Evolutionary conservation across 2,113 vertebrate genomes (phyloP).

Genomic region (Thomomys bottae): DNA sequence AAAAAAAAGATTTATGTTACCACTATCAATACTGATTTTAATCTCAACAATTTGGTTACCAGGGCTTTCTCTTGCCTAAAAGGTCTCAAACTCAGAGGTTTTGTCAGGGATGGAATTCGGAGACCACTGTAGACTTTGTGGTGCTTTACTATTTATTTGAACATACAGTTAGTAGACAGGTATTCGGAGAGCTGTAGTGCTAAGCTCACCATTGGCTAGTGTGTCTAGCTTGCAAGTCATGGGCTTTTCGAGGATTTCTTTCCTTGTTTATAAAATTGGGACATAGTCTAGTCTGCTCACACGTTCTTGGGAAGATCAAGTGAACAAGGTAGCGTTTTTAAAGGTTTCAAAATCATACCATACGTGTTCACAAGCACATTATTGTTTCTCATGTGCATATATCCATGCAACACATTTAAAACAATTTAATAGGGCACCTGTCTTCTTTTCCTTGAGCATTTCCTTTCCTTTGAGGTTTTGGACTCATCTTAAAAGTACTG

Average conservation of each 20-base stretch:
- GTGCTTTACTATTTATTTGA: background rate
- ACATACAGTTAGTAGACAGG: too few relatives aligned
- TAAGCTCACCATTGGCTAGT: background rate
- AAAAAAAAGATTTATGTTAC: background rate
- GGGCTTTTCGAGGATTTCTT: background rate
- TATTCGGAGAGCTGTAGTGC: background rate
- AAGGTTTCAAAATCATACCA: background rate
- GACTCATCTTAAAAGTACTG: slow-evolving; percentile 6
- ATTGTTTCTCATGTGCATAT: background rate
- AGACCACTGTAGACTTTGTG: background rate
- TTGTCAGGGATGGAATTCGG: background rate
- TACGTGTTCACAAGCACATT: background rate
- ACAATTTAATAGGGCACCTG: background rate
- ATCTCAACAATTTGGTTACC: background rate
- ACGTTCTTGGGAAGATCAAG: background rate
- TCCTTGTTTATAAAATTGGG: background rate
- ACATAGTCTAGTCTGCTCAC: background rate
- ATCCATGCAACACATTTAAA: background rate
- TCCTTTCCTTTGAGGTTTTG: slow-evolving; percentile 3
- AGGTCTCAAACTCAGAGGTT: background rate
- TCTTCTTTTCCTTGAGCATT: background rate
- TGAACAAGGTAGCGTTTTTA: background rate
- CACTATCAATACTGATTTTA: background rate
- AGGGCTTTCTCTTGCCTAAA: background rate
- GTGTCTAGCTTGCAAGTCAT: background rate